Conservation (phyloP, 2,113 vertebrate species). For the Etheostoma spectabile region DNA sequence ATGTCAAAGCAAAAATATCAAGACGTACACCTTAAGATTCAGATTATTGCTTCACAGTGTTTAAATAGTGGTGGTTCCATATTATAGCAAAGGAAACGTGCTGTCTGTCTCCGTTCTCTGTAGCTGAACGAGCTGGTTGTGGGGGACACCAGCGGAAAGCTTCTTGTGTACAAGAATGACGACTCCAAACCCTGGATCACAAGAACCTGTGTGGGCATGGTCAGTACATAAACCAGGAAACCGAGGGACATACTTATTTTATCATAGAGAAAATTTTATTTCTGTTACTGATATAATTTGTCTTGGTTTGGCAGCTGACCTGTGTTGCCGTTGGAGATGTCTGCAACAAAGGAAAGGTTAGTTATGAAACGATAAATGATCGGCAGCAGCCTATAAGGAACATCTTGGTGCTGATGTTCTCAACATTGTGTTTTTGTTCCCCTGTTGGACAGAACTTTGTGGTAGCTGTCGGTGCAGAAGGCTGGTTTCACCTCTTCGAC, state of each 20-base stretch:
- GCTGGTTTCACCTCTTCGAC: slow-evolving; percentile 98
- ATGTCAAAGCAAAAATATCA: not conserved
- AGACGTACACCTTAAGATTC: not conserved
- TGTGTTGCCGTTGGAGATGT: slow-evolving; percentile 95
- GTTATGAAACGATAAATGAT: not conserved
- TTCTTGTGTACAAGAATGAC: slow-evolving; percentile 94
- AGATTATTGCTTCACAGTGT: not conserved
- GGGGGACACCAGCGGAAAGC: slow-evolving; percentile 93
- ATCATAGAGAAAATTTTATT: accelerated
- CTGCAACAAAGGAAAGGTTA: slow-evolving; percentile 96
- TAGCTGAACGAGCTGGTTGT: slow-evolving; percentile 97
- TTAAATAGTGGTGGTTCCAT: not conserved
- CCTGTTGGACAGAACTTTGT: slow-evolving; percentile 88
- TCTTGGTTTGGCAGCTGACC: slow-evolving; percentile 88
- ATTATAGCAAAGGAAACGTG: not conserved
- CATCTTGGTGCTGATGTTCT: not conserved
- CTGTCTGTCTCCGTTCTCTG: not conserved
- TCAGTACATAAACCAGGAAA: slow-evolving; percentile 69
- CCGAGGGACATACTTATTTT: accelerated
- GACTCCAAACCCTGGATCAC: slow-evolving; percentile 92
- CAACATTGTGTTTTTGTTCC: not conserved
- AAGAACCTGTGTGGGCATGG: slow-evolving; percentile 94
- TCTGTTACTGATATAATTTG: not conserved
- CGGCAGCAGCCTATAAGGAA: not conserved
- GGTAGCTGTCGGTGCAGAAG: slow-evolving; percentile 94